A percentile compares a stretch with the other conserved stretches of the same genome.
These are phyloP conservation scores for Lithophane leautieri DNA, from an alignment of 2,888 invertebrate genomes.

Conservation along the genomic window DNA sequence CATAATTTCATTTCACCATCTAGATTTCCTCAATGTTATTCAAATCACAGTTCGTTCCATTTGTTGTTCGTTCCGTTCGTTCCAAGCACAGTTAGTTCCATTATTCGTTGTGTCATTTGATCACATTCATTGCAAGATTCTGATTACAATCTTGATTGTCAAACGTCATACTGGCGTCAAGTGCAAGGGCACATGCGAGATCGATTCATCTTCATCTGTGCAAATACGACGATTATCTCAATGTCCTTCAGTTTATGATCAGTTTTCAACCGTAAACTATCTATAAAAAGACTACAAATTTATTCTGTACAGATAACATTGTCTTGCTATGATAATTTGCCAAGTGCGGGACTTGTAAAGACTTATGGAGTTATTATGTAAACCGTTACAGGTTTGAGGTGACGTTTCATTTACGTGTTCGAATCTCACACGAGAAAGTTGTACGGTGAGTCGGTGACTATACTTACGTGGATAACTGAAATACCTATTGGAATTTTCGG, in stretches of 20 bases:
- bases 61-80: too few species aligned
- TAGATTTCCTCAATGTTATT: not conserved
- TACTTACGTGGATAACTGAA: slow-evolving; percentile 12
- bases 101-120: slow-evolving; percentile 1
- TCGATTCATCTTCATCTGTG: slow-evolving; percentile 46
- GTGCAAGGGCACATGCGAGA: slow-evolving; percentile 51
- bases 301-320: slow-evolving; percentile 21
- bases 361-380: slow-evolving; percentile 27
- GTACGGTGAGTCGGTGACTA: slow-evolving; percentile 23
- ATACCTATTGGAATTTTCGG: not conserved
- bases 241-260: slow-evolving; percentile 30
- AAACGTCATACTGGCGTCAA: slow-evolving; percentile 32
- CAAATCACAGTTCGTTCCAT: not conserved
- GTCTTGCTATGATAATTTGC: slow-evolving; percentile 37
- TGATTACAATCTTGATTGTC: slow-evolving; percentile 28
- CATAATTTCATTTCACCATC: not conserved
- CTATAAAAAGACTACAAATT: not conserved
- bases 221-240: slow-evolving; percentile 36
- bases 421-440: slow-evolving; percentile 46
- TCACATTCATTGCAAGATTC: slow-evolving; percentile 24
- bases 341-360: slow-evolving; percentile 9
- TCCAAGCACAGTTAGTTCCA: too few species aligned
- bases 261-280: slow-evolving; percentile 1
- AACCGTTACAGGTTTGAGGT: slow-evolving; percentile 24
- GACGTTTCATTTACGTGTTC: slow-evolving; percentile 32